phyloP scores from a whole-genome alignment of 2,888 invertebrate species.

The Pseudococcus longispinus region DNA sequence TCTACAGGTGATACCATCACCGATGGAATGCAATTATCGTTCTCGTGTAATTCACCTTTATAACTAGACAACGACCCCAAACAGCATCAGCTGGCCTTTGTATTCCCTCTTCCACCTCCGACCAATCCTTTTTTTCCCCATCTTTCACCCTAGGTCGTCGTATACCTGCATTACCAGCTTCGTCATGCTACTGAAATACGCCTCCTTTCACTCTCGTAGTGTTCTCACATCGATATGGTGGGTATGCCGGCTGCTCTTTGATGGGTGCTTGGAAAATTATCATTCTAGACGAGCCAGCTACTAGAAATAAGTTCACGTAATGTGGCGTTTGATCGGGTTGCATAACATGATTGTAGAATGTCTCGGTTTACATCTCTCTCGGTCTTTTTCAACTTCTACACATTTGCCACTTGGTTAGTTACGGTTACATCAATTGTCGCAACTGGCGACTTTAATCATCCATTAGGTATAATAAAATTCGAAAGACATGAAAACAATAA shows the following conservation, averaged over 20 bases:
- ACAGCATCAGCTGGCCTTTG: background rate
- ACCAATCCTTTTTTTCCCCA: background rate
- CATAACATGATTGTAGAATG: background rate
- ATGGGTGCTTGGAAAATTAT: background rate
- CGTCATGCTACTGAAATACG: background rate
- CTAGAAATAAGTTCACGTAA: background rate
- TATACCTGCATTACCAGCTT: background rate
- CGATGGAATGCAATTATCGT: conserved; percentile 47
- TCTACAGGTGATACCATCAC: conserved; percentile 34
- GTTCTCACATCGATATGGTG: background rate
- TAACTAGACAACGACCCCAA: background rate
- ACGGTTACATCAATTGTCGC: background rate
- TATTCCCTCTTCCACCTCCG: background rate
- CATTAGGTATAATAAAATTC: no score
- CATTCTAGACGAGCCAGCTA: background rate
- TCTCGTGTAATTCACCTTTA: background rate
- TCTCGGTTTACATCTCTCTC: background rate
- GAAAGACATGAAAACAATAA: no score
- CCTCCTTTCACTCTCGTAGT: background rate
- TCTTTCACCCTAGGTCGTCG: background rate
- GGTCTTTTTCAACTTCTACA: background rate
- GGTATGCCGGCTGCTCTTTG: background rate
- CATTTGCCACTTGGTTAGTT: background rate
- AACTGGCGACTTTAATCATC: no score
- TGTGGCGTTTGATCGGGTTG: background rate